Evolutionary conservation across 2,888 invertebrate species (phyloP).

Genomic region (Sarcophaga caerulescens): DNA sequence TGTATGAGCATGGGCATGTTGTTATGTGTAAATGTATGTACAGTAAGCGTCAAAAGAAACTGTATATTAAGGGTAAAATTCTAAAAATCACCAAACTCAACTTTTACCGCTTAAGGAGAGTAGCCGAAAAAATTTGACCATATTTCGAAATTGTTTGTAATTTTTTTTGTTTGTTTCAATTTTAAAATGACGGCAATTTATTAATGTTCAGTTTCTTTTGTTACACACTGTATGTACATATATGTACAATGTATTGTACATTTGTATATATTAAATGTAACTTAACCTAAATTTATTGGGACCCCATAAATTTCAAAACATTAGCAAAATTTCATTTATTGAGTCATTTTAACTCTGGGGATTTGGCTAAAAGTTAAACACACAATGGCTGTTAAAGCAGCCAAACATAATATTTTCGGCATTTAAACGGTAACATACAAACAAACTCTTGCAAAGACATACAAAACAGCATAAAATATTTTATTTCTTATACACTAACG

Average conservation of each 20-base stretch:
- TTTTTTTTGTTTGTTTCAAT: too few relatives aligned
- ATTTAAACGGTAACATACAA: slow-evolving; percentile 14
- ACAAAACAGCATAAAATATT: not conserved
- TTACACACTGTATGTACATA: not conserved
- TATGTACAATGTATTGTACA: not conserved
- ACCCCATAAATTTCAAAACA: slow-evolving; percentile 57
- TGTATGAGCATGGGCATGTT: not conserved
- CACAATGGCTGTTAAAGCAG: slow-evolving; percentile 28
- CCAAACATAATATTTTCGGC: slow-evolving; percentile 20
- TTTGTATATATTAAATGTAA: slow-evolving; percentile 34
- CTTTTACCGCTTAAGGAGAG: too few relatives aligned
- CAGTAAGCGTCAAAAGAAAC: too few relatives aligned
- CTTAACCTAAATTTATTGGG: slow-evolving; percentile 57
- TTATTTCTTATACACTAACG: not conserved
- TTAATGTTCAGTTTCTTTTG: not conserved
- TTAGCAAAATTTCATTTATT: slow-evolving; percentile 60
- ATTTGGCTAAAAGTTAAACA: slow-evolving; percentile 40
- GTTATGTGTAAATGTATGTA: too few relatives aligned
- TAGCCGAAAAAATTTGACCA: too few relatives aligned
- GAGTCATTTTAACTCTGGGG: slow-evolving; percentile 56
- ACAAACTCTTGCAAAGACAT: not conserved
- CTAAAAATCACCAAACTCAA: too few relatives aligned
- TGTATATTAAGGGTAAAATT: too few relatives aligned
- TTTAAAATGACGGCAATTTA: slow-evolving; percentile 8
- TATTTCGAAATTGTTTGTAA: too few relatives aligned